Conservation (phyloP, 35 echinoderm and acorn worm species). For the Heliocidaris tuberculata region DNA sequence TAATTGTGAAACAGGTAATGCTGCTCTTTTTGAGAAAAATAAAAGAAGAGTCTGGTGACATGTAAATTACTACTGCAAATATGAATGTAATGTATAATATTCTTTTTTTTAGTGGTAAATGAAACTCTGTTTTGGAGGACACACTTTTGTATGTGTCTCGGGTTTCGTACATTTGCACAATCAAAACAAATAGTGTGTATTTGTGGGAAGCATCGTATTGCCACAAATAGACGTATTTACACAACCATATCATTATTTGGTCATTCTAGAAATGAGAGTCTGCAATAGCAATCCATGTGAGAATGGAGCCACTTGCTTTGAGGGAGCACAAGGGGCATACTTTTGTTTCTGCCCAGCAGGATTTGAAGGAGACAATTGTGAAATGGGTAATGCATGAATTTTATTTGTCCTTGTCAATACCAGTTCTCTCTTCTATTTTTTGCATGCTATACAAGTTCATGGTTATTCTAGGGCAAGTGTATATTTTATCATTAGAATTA, state of each 20-base stretch:
- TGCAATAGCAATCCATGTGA: slow-evolving; percentile 57
- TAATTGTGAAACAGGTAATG: slow-evolving; percentile 60
- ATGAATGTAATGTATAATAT: no score
- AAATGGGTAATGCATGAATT: slow-evolving; percentile 55
- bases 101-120: no score
- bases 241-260: background rate
- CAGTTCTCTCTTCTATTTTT: background rate
- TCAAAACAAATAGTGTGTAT: no score
- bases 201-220: no score
- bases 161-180: no score
- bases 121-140: no score
- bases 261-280: background rate
- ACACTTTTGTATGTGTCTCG: no score
- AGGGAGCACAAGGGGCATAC: slow-evolving; percentile 44
- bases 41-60: no score
- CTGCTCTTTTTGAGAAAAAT: background rate
- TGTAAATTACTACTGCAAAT: no score
- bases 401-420: background rate
- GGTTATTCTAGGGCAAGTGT: background rate
- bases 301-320: slow-evolving; percentile 66
- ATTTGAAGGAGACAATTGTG: slow-evolving; percentile 67
- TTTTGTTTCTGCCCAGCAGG: slow-evolving; percentile 58
- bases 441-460: background rate
- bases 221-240: background rate
- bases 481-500: background rate